Base-by-base conservation (phyloP, 1,140 invertebrate genomes). In the Drosophila truncata region DNA sequence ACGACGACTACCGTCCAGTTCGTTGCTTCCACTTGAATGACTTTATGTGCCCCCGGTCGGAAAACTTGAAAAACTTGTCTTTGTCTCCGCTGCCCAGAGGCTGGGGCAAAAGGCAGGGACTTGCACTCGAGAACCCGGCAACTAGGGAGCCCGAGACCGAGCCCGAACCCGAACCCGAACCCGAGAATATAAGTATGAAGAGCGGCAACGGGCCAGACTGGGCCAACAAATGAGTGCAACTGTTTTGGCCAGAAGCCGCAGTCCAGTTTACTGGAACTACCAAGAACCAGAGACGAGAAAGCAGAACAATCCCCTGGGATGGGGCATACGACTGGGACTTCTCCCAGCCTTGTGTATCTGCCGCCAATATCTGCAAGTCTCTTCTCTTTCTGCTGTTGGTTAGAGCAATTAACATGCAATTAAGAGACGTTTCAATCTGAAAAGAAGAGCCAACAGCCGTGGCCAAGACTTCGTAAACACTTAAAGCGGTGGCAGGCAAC, bases 41-140 rank as follows among this genome's bases (percentile, higher is more conserved):
- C 84, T 87, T 83, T 77, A 70, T 80, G 83, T 82, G 75, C 76
- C 70, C 75, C 69, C 74, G 84, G 84, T 77, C 80, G 84, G 85
- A 90, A 78, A 88, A 88, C 84, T 88, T 88, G 84, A 88, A 88
- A 88, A 88, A 88, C 84, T 88, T 75, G 84, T 88, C 84, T 88
- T 90, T 88, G 84, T 88, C 71, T 78, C 54, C 58, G 39, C 10
- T 9, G 39, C 49, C 49, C 42, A 78, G 58, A 83, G 78, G 69
- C 79, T 79, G 83, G 66, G 54, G 42, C 78, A 55, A 55, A 69
- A 62, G 61, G 18, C 54, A 47, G 35, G 55, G 49, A 37, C 84
- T 81, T 78, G 61, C 64, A 66, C 67, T 77, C 57, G 55, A 81
- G 62, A 70, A 75, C 57, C 16, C 16, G 55, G 59, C 35, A 59